A percentile compares a stretch with the other conserved stretches of the same genome.
These are phyloP conservation scores for Drosophila mimetica DNA, from an alignment of 2,888 invertebrate species.

Conservation along the genomic window DNA sequence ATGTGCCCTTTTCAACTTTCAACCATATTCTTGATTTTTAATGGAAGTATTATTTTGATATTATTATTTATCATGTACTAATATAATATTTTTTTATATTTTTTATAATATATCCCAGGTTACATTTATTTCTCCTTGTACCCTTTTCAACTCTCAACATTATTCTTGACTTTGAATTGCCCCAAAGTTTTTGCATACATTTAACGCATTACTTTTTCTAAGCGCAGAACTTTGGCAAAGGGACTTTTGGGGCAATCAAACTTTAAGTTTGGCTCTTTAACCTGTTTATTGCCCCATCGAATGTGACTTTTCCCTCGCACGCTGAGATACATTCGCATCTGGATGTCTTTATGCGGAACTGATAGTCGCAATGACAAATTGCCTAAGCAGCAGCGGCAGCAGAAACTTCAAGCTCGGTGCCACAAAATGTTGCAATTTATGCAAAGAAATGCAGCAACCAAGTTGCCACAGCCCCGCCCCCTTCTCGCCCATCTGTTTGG, in stretches of 20 bases:
- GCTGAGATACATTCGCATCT: constrained; percentile 50
- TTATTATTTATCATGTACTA: too few species aligned
- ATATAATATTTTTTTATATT: too few species aligned
- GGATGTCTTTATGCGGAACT: constrained; percentile 54
- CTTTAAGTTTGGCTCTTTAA: constrained; percentile 8
- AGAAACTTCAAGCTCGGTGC: constrained; percentile 49
- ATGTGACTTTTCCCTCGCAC: constrained; percentile 16
- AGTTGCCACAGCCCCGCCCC: constrained; percentile 4
- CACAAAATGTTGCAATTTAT: constrained; percentile 68
- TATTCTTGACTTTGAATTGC: constrained; percentile 15
- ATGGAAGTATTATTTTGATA: too few species aligned
- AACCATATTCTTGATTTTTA: too few species aligned
- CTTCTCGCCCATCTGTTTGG: constrained; percentile 46
- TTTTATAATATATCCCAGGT: too few species aligned
- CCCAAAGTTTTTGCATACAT: constrained; percentile 13
- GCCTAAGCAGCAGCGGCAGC: constrained; percentile 57
- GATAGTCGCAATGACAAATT: constrained; percentile 70
- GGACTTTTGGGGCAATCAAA: constrained; percentile 12
- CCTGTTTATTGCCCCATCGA: constrained; percentile 15
- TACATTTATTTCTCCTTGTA: neutral
- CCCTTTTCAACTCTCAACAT: neutral
- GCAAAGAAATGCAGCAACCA: constrained; percentile 69
- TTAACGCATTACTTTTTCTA: constrained; percentile 4
- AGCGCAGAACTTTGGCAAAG: constrained; percentile 14
- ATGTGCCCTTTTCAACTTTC: too few species aligned